Conservation (phyloP, 2,797 vertebrate genomes). For the Ispidina lecontei region DNA sequence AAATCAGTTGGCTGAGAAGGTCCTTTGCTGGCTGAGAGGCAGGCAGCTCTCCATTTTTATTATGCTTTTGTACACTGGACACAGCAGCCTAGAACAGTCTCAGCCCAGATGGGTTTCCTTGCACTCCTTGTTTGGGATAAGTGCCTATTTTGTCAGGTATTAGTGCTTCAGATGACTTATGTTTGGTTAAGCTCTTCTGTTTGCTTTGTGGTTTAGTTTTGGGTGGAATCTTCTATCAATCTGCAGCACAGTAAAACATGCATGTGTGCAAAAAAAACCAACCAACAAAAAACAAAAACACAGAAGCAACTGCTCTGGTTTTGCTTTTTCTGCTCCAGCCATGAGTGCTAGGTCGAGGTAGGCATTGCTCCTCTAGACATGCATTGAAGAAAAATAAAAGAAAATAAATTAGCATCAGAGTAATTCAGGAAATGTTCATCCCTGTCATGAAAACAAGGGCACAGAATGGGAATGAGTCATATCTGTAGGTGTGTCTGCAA, state of each 20-base stretch:
- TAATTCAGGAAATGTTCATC: neutral
- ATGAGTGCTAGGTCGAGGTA: neutral
- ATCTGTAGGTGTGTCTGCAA: conserved; percentile 9
- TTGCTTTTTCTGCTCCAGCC: neutral
- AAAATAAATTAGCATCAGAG: neutral
- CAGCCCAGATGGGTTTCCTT: neutral
- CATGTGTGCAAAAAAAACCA: neutral
- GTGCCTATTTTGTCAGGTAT: neutral
- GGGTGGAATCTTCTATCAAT: neutral
- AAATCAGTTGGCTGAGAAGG: neutral
- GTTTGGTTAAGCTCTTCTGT: neutral
- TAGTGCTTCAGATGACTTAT: neutral
- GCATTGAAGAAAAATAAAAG: neutral
- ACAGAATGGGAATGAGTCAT: neutral
- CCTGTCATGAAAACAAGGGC: neutral
- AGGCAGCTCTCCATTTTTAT: neutral
- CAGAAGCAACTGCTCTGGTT: neutral
- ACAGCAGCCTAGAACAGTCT: neutral
- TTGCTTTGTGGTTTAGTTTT: neutral
- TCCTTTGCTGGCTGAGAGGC: neutral
- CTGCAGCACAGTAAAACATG: neutral
- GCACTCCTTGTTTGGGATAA: neutral
- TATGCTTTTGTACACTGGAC: neutral
- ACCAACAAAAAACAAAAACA: too few relatives aligned
- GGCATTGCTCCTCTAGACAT: neutral